A percentile compares a stretch with the other conserved stretches of the same genome.
phyloP scores from a whole-genome alignment of 2,888 invertebrate species.

The Tiliacea aurago region DNA sequence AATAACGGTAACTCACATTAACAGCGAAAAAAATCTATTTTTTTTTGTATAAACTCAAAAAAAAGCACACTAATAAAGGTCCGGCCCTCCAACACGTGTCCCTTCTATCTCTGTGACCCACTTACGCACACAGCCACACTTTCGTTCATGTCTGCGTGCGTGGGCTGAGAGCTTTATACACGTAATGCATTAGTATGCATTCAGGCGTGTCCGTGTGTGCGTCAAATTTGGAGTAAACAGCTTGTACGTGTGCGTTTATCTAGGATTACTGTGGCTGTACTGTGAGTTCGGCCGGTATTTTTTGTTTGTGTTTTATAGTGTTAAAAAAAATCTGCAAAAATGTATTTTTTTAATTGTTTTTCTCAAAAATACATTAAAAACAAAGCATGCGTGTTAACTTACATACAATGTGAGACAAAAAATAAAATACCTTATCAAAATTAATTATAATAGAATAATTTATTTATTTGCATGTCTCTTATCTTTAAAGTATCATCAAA shows the following conservation, averaged over 20 bases:
- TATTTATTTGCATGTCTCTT: background rate
- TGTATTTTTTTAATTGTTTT: background rate
- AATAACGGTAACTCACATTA: background rate
- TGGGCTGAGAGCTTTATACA: conserved; percentile 60
- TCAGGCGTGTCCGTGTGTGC: conserved; percentile 66
- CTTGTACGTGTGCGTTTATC: conserved; percentile 73
- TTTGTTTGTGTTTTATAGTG: conserved; percentile 4
- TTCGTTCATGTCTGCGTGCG: conserved; percentile 63
- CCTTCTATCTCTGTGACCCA: conserved; percentile 89
- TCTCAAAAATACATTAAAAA: background rate
- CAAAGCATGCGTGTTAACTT: too few species aligned
- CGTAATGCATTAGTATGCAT: conserved; percentile 77
- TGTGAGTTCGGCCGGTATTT: conserved; percentile 49
- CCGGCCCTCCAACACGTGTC: conserved; percentile 89
- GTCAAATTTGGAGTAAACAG: conserved; percentile 79
- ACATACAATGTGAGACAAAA: background rate
- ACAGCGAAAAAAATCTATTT: background rate
- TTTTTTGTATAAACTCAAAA: background rate
- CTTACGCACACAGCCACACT: conserved; percentile 81
- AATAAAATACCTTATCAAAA: too few species aligned
- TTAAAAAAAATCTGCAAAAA: background rate
- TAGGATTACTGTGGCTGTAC: conserved; percentile 68
- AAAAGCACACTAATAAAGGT: conserved; percentile 77
- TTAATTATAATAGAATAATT: background rate
- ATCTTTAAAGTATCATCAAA: conserved; percentile 1